phyloP scores from a whole-genome alignment of 37 sponge, comb jelly and placozoan species.

The Chondrilla cf. caribensis region DNA sequence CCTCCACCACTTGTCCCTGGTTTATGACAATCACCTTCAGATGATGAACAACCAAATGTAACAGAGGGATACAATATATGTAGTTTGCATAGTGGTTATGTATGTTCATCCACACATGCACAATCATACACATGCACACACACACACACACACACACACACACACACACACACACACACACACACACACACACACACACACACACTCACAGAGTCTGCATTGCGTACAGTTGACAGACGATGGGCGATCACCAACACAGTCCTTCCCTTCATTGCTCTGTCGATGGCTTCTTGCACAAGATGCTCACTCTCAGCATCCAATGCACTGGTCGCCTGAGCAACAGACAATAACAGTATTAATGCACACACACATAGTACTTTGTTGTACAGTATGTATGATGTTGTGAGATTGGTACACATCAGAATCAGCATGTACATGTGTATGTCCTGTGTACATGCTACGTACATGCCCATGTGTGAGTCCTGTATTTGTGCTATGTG shows the following conservation, averaged over 20 bases:
- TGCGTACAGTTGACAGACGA: slow-evolving; percentile 80
- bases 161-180: slow-evolving; percentile 18
- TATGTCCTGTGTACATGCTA: too few species aligned
- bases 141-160: slow-evolving; percentile 14
- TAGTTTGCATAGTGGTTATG: too few species aligned
- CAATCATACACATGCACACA: slow-evolving; percentile 8
- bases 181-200: slow-evolving; percentile 10
- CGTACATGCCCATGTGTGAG: too few species aligned
- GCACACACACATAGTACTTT: neutral
- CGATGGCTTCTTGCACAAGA: slow-evolving; percentile 87
- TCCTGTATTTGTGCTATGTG: too few species aligned
- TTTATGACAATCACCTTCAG: slow-evolving; percentile 76
- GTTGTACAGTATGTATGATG: neutral
- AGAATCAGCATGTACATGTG: neutral
- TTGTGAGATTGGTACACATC: neutral
- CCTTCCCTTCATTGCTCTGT: slow-evolving; percentile 82
- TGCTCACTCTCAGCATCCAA: slow-evolving; percentile 92
- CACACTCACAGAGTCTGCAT: slow-evolving; percentile 70
- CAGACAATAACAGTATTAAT: neutral
- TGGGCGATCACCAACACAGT: slow-evolving; percentile 89
- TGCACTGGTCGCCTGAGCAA: slow-evolving; percentile 87
- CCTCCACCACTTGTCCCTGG: slow-evolving; percentile 69
- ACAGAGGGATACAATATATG: neutral
- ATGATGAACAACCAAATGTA: neutral
- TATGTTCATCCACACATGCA: neutral